Percentiles rank a stretch among this genome's conserved stretches.
These are phyloP conservation scores for Nipponacmea schrenckii DNA, from an alignment of 2,888 invertebrate genomes.

Conservation along the genomic window DNA sequence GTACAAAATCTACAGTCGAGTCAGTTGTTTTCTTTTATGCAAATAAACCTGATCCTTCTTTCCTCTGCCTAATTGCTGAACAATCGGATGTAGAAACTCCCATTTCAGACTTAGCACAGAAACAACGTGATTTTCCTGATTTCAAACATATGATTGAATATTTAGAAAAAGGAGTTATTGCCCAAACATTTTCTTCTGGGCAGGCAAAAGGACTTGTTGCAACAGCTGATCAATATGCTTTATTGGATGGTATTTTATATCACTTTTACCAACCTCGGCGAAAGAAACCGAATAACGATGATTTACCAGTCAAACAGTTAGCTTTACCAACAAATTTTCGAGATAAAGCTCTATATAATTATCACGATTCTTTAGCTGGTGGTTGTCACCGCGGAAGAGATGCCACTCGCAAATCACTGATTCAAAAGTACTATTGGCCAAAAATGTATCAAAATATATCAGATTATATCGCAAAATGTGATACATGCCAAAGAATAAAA, in stretches of 20 bases:
- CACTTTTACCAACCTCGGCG: neutral
- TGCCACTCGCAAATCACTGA: constrained; percentile 11
- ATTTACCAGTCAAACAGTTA: neutral
- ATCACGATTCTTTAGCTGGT: neutral
- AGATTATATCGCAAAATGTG: constrained; percentile 17
- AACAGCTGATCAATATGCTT: neutral
- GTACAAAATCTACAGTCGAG: neutral
- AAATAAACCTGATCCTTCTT: neutral
- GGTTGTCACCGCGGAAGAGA: constrained; percentile 19
- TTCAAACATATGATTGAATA: neutral
- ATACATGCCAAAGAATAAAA: constrained; percentile 21
- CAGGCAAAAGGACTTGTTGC: neutral
- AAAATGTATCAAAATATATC: constrained; percentile 22
- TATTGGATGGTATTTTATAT: neutral
- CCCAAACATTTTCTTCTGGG: neutral
- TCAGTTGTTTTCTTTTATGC: neutral
- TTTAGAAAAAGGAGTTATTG: neutral
- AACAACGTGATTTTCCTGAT: neutral
- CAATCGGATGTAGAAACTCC: neutral
- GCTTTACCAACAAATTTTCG: neutral
- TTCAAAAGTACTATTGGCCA: constrained; percentile 24
- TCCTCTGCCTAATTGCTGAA: neutral
- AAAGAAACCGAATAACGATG: neutral
- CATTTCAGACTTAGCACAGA: neutral
- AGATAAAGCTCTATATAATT: neutral